A percentile compares a stretch with the other conserved stretches of the same genome.
These are phyloP conservation scores for Felis chaus DNA, from an alignment of 2,113 vertebrate genomes.

Conservation along the genomic window DNA sequence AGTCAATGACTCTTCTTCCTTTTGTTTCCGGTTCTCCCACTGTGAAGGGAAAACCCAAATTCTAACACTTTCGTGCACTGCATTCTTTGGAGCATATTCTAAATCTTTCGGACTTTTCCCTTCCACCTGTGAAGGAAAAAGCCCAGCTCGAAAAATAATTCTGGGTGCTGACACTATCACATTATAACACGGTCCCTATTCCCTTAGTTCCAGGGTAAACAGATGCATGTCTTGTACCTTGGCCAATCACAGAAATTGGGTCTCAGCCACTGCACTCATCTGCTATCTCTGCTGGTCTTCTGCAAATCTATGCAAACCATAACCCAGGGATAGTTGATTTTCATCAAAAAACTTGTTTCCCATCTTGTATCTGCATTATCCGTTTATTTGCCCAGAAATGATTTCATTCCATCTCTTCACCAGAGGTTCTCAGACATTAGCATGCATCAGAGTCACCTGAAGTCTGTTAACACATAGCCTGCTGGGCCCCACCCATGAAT, in stretches of 20 bases:
- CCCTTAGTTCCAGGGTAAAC: neutral
- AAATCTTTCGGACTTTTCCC: neutral
- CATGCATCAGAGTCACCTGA: neutral
- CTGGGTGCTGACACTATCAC: neutral
- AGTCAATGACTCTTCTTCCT: neutral
- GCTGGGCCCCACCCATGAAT: fast-evolving
- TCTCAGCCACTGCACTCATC: neutral
- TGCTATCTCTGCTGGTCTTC: neutral
- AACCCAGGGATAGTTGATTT: neutral
- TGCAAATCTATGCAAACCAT: neutral
- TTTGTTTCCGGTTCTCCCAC: neutral
- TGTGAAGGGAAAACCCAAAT: neutral
- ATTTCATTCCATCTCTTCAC: neutral
- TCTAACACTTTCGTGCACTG: neutral
- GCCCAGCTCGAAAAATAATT: conserved; percentile 16
- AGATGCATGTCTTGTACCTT: neutral
- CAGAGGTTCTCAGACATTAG: neutral
- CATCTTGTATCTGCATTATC: neutral
- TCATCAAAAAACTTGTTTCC: neutral
- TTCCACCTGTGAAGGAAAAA: neutral
- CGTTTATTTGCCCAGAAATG: neutral
- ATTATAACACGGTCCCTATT: neutral
- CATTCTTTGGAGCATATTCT: neutral
- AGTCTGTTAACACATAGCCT: no score
- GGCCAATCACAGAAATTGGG: neutral